A percentile compares a stretch with the other conserved stretches of the same genome.
phyloP scores from a whole-genome alignment of 2,113 vertebrate species.

The Brachirus orientalis region DNA sequence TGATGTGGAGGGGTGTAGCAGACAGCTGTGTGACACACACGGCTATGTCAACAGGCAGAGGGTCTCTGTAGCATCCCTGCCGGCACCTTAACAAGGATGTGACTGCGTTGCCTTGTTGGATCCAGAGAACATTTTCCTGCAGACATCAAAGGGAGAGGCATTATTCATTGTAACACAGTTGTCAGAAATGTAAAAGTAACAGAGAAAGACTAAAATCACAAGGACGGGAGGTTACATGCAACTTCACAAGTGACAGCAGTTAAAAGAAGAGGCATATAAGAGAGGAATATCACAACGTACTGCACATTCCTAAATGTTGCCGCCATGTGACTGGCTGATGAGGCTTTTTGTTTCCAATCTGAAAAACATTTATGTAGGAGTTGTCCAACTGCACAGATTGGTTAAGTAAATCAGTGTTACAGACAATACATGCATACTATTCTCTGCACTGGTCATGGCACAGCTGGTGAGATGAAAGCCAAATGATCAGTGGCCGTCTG shows the following conservation, averaged over 20 bases:
- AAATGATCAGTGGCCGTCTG: slow-evolving; percentile 22
- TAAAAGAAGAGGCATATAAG: too few species aligned
- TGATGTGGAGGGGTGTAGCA: slow-evolving; percentile 41
- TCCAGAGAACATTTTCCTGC: too few species aligned
- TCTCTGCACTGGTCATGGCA: slow-evolving; percentile 25
- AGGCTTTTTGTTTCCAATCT: too few species aligned
- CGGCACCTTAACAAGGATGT: neutral
- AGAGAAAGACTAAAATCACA: neutral
- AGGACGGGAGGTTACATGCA: slow-evolving; percentile 1
- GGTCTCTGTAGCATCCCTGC: slow-evolving; percentile 12
- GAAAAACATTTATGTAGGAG: too few species aligned
- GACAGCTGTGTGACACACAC: slow-evolving; percentile 43
- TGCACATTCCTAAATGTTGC: too few species aligned
- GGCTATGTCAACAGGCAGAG: slow-evolving; percentile 35
- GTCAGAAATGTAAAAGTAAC: neutral
- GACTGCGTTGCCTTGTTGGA: neutral
- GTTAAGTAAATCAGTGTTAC: slow-evolving; percentile 40
- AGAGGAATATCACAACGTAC: too few species aligned
- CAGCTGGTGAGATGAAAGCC: slow-evolving; percentile 54
- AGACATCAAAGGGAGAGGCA: too few species aligned
- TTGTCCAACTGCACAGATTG: too few species aligned
- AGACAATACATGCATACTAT: slow-evolving; percentile 18
- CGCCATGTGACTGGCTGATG: too few species aligned
- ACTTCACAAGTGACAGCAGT: too few species aligned
- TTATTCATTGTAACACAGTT: slow-evolving; percentile 11